Conservation (phyloP, 2,888 invertebrate species). For the Drosophila mayaguana region DNA sequence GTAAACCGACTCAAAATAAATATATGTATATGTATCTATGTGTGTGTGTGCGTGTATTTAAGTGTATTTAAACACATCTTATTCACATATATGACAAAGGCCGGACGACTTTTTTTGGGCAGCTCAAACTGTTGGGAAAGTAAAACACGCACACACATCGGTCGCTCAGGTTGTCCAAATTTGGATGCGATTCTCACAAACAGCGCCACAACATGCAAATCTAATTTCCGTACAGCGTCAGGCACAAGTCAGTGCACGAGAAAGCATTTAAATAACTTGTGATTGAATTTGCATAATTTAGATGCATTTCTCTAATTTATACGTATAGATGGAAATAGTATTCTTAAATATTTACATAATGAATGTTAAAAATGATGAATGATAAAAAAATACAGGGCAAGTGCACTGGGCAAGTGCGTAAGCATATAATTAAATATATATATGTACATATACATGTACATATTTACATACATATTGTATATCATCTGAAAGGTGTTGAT, state of each 20-base stretch:
- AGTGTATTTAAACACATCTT: constrained; percentile 12
- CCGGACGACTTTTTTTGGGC: constrained; percentile 26
- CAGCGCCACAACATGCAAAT: constrained; percentile 36
- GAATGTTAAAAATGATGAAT: no score
- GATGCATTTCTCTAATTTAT: neutral
- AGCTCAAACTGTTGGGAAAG: constrained; percentile 36
- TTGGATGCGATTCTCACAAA: constrained; percentile 19
- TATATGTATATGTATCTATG: neutral
- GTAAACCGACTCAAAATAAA: constrained; percentile 14
- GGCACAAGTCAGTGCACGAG: neutral
- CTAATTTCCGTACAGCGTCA: constrained; percentile 15
- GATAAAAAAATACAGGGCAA: no score
- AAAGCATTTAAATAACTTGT: neutral
- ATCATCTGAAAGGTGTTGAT: no score
- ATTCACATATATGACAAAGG: constrained; percentile 24
- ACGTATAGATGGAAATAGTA: neutral
- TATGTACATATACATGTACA: no score
- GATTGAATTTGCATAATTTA: neutral
- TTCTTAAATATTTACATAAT: neutral
- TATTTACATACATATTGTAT: no score
- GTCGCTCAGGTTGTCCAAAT: constrained; percentile 25
- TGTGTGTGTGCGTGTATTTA: neutral
- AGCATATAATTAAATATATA: no score
- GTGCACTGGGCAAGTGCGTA: no score
- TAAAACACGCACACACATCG: constrained; percentile 19